A percentile compares a stretch with the other conserved stretches of the same genome.
These are phyloP conservation scores for Leptinotarsa lineolata DNA, from an alignment of 1,140 invertebrate genomes.

Conservation along the genomic window DNA sequence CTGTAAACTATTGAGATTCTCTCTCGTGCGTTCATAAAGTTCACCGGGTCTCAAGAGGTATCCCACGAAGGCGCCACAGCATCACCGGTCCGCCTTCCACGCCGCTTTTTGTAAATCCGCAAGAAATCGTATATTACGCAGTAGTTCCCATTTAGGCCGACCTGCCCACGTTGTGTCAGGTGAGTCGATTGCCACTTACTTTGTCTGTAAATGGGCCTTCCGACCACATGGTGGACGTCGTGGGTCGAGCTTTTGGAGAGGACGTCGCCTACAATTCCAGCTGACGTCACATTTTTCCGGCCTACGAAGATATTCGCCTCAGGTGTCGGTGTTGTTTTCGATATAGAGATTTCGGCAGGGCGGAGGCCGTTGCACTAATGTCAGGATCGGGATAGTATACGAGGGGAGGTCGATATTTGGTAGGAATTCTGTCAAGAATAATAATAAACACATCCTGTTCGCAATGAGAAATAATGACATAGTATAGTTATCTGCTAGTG, in stretches of 20 bases:
- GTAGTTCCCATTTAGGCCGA: neutral
- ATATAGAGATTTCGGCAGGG: neutral
- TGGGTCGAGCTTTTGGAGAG: neutral
- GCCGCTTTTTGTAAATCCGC: neutral
- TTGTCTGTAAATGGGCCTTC: slow-evolving; percentile 5
- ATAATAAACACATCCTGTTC: no score
- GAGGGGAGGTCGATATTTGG: no score
- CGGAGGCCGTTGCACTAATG: neutral
- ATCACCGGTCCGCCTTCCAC: neutral
- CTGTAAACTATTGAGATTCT: no score
- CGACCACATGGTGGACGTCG: slow-evolving; percentile 7
- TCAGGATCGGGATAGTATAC: no score
- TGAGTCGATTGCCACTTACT: slow-evolving; percentile 2
- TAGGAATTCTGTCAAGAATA: no score
- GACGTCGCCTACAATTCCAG: slow-evolving; percentile 1
- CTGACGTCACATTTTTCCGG: neutral
- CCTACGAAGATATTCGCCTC: slow-evolving; percentile 5
- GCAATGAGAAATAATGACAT: no score
- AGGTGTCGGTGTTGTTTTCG: neutral
- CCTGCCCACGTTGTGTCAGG: neutral
- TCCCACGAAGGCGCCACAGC: neutral
- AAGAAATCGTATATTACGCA: slow-evolving; percentile 6
- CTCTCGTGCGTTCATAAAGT: neutral
- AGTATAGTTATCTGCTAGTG: no score
- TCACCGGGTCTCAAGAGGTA: neutral